Evolutionary conservation across 2,113 vertebrate species (phyloP).

Genomic region (Numenius arquata): DNA sequence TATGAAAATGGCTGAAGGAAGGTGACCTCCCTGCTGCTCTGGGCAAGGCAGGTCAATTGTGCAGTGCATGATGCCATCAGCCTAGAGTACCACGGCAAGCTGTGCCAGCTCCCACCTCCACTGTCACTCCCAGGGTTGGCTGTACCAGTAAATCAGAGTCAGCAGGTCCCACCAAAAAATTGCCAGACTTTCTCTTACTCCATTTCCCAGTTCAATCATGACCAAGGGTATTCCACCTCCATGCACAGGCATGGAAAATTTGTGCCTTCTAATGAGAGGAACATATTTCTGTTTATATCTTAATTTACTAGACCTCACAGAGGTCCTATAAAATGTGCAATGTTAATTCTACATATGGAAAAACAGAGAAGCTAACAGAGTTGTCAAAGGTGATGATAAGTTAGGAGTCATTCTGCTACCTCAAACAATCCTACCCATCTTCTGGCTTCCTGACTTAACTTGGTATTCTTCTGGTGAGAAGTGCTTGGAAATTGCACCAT

Average conservation of each 20-base stretch:
- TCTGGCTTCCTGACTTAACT: neutral
- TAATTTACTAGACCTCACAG: neutral
- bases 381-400: neutral
- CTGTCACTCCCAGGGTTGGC: neutral
- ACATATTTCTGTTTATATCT: neutral
- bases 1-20: neutral
- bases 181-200: neutral
- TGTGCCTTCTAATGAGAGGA: neutral
- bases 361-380: neutral
- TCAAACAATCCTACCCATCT: neutral
- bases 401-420: neutral
- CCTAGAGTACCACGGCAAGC: neutral
- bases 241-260: neutral
- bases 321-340: neutral
- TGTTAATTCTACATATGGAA: neutral
- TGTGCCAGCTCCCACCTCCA: neutral
- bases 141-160: neutral
- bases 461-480: neutral
- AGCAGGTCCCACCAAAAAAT: neutral
- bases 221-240: neutral
- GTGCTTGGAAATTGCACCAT: neutral
- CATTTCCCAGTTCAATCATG: rapidly evolving
- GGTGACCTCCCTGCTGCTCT: neutral
- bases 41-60: neutral
- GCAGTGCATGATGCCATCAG: neutral